phyloP scores from a whole-genome alignment of 2,113 vertebrate genomes.

The Sander lucioperca region DNA sequence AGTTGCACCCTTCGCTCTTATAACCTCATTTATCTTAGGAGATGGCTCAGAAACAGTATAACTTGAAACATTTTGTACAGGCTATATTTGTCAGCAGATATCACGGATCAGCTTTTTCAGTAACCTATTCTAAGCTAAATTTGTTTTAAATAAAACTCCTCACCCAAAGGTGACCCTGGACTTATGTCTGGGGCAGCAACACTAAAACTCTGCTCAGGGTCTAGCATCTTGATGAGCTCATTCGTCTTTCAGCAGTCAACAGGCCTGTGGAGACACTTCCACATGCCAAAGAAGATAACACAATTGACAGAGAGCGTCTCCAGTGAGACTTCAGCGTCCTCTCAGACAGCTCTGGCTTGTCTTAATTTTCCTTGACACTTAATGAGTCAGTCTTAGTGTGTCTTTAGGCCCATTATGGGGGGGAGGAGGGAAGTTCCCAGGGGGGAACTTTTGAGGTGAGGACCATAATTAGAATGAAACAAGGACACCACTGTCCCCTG shows the following conservation, averaged over 20 bases:
- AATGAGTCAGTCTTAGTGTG: conserved; percentile 73
- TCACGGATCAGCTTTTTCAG: conserved; percentile 10
- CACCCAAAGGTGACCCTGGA: conserved; percentile 20
- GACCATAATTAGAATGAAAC: conserved; percentile 79
- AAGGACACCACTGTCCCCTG: conserved; percentile 77
- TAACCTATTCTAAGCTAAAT: conserved; percentile 5
- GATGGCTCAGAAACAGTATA: conserved; percentile 44
- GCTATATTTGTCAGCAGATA: conserved; percentile 40
- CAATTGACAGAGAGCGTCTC: conserved; percentile 60
- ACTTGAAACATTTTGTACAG: conserved; percentile 25
- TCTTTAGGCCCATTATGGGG: conserved; percentile 50
- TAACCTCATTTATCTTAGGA: conserved; percentile 56
- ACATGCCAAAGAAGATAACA: conserved; percentile 59
- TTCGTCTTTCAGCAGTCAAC: conserved; percentile 61
- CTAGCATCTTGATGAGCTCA: conserved; percentile 53
- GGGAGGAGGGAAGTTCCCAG: conserved; percentile 68
- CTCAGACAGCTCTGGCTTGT: conserved; percentile 60
- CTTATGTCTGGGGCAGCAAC: conserved; percentile 8
- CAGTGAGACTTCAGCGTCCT: conserved; percentile 39
- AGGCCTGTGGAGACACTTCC: conserved; percentile 51
- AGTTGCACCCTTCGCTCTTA: conserved; percentile 58
- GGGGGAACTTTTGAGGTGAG: conserved; percentile 78
- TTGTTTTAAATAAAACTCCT: conserved; percentile 8
- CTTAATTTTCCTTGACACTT: conserved; percentile 69
- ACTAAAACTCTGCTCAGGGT: conserved; percentile 9